phyloP scores from a whole-genome alignment of 2,113 vertebrate genomes.

The pig (Sus scrofa) region DNA sequence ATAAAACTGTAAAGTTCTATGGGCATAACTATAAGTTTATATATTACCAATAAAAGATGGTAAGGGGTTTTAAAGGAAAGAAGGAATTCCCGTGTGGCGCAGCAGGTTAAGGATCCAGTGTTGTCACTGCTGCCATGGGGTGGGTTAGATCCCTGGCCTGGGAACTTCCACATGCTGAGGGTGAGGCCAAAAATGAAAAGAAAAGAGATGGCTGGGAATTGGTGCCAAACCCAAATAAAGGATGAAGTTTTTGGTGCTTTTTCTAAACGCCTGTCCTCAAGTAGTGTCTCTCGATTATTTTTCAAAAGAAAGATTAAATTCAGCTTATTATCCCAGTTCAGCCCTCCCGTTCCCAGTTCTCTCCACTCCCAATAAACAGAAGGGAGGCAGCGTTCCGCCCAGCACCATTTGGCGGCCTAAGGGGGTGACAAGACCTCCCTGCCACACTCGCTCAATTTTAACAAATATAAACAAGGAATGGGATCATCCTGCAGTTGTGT shows the following conservation, averaged over 20 bases:
- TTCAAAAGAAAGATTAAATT: slow-evolving; percentile 36
- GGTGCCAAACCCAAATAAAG: neutral
- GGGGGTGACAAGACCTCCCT: neutral
- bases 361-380: neutral
- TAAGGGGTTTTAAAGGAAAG: neutral
- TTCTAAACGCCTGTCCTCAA: slow-evolving; percentile 12
- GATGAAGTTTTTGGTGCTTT: neutral
- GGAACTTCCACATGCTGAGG: too few species aligned
- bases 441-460: neutral
- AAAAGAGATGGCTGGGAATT: neutral
- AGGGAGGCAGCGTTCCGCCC: neutral
- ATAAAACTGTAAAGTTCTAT: neutral
- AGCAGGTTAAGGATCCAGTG: too few species aligned
- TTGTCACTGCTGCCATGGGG: too few species aligned
- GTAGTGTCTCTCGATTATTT: slow-evolving; percentile 14
- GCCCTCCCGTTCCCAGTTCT: neutral
- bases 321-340: neutral
- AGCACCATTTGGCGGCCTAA: neutral
- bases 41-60: slow-evolving; percentile 35
- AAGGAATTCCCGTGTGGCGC: neutral
- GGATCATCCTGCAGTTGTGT: slow-evolving; percentile 27
- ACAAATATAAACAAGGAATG: slow-evolving; percentile 47
- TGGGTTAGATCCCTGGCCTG: too few species aligned
- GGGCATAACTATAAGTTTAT: neutral
- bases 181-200: neutral